A percentile compares a stretch with the other conserved stretches of the same genome.
These are phyloP conservation scores for Meghimatium bilineatum DNA, from an alignment of 2,888 invertebrate genomes.

Conservation along the genomic window DNA sequence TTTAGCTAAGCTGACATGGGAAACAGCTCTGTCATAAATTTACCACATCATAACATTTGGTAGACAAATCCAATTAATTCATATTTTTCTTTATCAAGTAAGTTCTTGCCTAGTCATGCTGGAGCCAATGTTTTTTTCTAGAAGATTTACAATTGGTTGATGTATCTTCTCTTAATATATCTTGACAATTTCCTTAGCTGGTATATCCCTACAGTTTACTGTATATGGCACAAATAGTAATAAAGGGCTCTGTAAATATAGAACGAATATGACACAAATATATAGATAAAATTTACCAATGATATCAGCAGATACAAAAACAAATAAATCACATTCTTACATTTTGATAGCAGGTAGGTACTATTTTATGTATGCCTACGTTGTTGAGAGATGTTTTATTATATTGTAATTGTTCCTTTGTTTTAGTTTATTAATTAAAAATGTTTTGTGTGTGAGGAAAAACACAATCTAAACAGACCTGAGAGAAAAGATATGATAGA, in stretches of 20 bases:
- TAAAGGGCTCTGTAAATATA: conserved; percentile 4
- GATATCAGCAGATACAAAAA: background rate
- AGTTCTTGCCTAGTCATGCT: too few relatives aligned
- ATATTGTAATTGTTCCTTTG: background rate
- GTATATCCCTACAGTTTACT: background rate
- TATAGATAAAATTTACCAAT: background rate
- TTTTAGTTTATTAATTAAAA: background rate
- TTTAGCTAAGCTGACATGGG: too few relatives aligned
- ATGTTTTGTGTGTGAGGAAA: background rate
- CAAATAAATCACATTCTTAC: background rate
- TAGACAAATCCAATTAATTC: too few relatives aligned
- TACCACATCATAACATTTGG: too few relatives aligned
- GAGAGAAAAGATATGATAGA: background rate
- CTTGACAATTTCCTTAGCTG: background rate
- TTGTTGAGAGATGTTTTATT: too few relatives aligned
- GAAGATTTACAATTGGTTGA: background rate
- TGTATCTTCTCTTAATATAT: background rate
- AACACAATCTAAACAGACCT: background rate
- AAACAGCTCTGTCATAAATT: too few relatives aligned
- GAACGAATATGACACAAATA: conserved; percentile 15
- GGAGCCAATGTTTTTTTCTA: background rate
- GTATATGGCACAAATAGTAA: conserved; percentile 11
- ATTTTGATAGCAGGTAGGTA: background rate
- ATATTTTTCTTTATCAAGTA: too few relatives aligned
- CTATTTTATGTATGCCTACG: background rate